Conservation (phyloP, 1,140 invertebrate species). For the Sitobion miscanthi region DNA sequence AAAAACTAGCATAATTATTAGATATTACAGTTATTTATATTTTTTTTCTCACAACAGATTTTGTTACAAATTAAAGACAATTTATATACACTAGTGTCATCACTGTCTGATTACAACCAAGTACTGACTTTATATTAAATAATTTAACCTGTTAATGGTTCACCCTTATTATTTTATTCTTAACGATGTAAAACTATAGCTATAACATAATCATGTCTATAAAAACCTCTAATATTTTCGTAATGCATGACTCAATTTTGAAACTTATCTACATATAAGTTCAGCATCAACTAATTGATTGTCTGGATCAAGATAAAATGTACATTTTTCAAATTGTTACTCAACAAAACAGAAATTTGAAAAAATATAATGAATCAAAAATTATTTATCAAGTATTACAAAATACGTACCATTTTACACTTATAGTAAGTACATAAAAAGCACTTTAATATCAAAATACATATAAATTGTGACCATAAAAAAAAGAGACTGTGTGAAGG, state of each 20-base stretch:
- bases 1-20: neutral
- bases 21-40: too few relatives aligned
- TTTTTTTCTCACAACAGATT: too few relatives aligned
- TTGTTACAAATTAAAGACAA: too few relatives aligned
- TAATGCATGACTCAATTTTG: neutral
- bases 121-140: too few relatives aligned
- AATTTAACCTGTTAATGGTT: too few relatives aligned
- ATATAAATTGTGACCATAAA: neutral
- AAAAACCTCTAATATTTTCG: too few relatives aligned
- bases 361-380: neutral
- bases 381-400: neutral
- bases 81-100: too few relatives aligned
- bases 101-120: too few relatives aligned
- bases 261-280: neutral
- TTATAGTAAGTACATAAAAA: too few relatives aligned
- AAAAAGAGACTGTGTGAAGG: neutral
- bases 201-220: neutral
- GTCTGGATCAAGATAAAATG: neutral
- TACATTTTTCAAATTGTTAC: neutral
- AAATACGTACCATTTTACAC: neutral
- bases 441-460: neutral
- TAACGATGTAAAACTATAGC: neutral
- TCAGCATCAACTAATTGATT: neutral
- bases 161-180: too few relatives aligned
- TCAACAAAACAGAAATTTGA: neutral